Conservation (phyloP, 2,797 vertebrate genomes). For the Eospalax fontanierii region DNA sequence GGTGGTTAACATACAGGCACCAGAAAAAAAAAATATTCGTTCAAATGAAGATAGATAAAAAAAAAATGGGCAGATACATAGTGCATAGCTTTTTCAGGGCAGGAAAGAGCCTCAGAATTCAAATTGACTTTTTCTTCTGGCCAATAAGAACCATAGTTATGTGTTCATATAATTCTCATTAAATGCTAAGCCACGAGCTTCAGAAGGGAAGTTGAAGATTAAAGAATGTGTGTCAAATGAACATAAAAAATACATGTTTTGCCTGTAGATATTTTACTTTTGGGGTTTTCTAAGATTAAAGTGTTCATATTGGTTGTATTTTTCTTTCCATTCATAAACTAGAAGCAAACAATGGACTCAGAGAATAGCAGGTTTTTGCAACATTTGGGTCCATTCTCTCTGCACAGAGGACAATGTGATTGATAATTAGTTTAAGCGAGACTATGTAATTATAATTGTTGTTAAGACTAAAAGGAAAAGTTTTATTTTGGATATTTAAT, state of each 20-base stretch:
- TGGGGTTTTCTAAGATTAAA: too few species aligned
- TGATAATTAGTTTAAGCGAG: too few species aligned
- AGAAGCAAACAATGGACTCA: too few species aligned
- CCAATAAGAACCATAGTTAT: not conserved
- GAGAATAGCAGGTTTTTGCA: too few species aligned
- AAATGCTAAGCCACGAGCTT: not conserved
- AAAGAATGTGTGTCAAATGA: not conserved
- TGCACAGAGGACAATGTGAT: too few species aligned
- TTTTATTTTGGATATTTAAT: too few species aligned
- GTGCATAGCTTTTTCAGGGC: slow-evolving; percentile 27
- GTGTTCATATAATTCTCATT: not conserved
- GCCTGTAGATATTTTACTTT: not conserved
- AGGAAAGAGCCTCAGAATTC: slow-evolving; percentile 8
- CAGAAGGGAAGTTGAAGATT: slow-evolving; percentile 11
- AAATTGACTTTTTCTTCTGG: slow-evolving; percentile 7
- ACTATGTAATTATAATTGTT: too few species aligned
- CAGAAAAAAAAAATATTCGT: slow-evolving; percentile 13
- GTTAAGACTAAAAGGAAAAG: too few species aligned
- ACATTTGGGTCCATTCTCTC: too few species aligned
- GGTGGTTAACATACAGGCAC: not conserved
- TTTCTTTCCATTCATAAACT: too few species aligned
- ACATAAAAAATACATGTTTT: slow-evolving; percentile 24
- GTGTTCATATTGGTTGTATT: too few species aligned
- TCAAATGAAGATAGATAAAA: slow-evolving; percentile 28
- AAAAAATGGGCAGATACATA: slow-evolving; percentile 37